Evolutionary conservation across 2,888 invertebrate genomes (phyloP).

Genomic region (Cinara cedri): DNA sequence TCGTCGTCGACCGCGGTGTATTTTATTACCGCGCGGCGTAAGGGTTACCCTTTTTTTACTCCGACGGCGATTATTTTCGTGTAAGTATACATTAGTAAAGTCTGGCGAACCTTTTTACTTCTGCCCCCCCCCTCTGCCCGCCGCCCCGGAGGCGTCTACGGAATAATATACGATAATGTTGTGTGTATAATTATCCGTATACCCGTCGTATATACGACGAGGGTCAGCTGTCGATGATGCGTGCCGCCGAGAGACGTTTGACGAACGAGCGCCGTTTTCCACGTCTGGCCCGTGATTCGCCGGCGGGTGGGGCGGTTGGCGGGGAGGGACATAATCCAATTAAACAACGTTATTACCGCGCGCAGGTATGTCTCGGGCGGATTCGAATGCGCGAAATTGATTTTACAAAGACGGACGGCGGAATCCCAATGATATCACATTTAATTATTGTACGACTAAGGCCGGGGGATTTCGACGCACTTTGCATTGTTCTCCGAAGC

Average conservation of each 20-base stretch:
- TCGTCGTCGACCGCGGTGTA: background rate
- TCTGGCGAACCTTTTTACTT: slow-evolving; percentile 29
- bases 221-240: slow-evolving; percentile 41
- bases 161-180: slow-evolving; percentile 16
- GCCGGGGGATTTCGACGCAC: no score
- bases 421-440: no score
- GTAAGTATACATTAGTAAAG: slow-evolving; percentile 13
- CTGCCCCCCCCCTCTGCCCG: background rate
- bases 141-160: slow-evolving; percentile 42
- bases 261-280: slow-evolving; percentile 4
- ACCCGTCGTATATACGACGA: background rate
- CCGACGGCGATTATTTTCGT: slow-evolving; percentile 18
- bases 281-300: background rate
- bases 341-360: no score
- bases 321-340: no score
- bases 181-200: background rate
- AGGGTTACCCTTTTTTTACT: slow-evolving; percentile 38
- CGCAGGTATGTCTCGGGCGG: no score
- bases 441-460: no score
- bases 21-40: no score
- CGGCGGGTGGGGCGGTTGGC: no score
- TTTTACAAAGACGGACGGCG: background rate
- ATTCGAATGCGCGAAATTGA: background rate
- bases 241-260: background rate
- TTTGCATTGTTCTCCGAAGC: no score